Conservation (phyloP, 2,797 vertebrate species). For the Tenualosa ilisha region DNA sequence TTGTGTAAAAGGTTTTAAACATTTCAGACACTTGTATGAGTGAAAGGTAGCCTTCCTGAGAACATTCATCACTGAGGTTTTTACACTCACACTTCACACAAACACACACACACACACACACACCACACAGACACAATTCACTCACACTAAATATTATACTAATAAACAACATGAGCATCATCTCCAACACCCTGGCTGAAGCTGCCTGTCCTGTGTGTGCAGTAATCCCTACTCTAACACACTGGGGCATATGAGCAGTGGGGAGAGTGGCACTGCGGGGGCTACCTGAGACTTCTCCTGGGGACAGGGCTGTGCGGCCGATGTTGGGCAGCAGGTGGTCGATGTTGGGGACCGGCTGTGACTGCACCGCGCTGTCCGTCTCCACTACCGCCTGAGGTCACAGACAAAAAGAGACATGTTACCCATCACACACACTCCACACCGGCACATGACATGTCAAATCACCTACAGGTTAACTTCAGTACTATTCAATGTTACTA, state of each 20-base stretch:
- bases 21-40: constrained; percentile 49
- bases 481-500: too few relatives aligned
- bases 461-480: too few relatives aligned
- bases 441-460: too few relatives aligned
- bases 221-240: not conserved
- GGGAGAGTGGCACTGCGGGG: constrained; percentile 57
- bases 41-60: constrained; percentile 46
- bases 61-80: constrained; percentile 32
- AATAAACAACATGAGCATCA: constrained; percentile 17
- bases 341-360: constrained; percentile 98
- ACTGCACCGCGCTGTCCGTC: constrained; percentile 93
- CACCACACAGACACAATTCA: not conserved
- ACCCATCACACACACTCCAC: too few relatives aligned
- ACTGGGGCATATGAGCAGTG: not conserved
- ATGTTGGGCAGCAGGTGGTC: constrained; percentile 99
- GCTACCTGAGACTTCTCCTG: constrained; percentile 98
- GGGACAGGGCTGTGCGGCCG: constrained; percentile 85
- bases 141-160: too few relatives aligned
- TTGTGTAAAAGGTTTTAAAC: constrained; percentile 34
- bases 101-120: constrained; percentile 22
- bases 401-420: not conserved
- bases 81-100: not conserved
- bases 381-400: constrained; percentile 84
- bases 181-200: constrained; percentile 16
- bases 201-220: constrained; percentile 25